Evolutionary conservation across 1,140 invertebrate genomes (phyloP), one percentile per base, ranked within the genome.

Genomic region (Macrostomum lignano): DNA sequence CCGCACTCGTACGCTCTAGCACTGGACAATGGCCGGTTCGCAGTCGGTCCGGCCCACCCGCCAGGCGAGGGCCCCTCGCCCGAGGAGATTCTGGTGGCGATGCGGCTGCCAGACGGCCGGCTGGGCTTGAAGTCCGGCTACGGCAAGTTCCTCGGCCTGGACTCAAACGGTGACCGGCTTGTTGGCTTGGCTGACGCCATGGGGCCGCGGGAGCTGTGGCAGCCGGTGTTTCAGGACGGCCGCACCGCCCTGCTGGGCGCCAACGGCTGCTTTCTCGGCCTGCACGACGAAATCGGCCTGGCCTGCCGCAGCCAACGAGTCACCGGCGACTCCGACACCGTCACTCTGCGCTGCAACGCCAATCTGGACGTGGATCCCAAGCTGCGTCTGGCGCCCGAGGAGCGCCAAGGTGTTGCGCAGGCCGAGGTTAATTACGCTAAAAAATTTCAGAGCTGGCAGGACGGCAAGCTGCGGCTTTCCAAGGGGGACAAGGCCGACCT

Each of bases 361-460:
- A n/a, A n/a, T n/a, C n/a, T n/a, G n/a, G n/a, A n/a, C n/a, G n/a
- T n/a, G n/a, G n/a, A n/a, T n/a, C n/a, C n/a, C n/a, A n/a, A n/a
- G n/a, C n/a, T n/a, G n/a, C n/a, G n/a, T n/a, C n/a, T n/a, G n/a
- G n/a, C n/a, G n/a, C n/a, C n/a, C n/a, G n/a, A n/a, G n/a, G n/a
- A n/a, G n/a, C n/a, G n/a, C n/a, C n/a, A n/a, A n/a, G n/a, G n/a
- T n/a, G n/a, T n/a, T n/a, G n/a, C n/a, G n/a, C n/a, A n/a, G n/a
- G n/a, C n/a, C n/a, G n/a, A n/a, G n/a, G n/a, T 40, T 43, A 38
- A 46, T 65, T 64, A n/a, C 53, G 82, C 75, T 3, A 77, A 76
- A 54, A 86, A 88, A 51, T 91, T 86, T 47, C 81, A 91, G 56
- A 88, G 88, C 51, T 91, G 88, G 48, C 81, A 91, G 63, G 81